Base-by-base conservation (phyloP, 2,797 vertebrate species). In the Hyperoplus lanceolatus region DNA sequence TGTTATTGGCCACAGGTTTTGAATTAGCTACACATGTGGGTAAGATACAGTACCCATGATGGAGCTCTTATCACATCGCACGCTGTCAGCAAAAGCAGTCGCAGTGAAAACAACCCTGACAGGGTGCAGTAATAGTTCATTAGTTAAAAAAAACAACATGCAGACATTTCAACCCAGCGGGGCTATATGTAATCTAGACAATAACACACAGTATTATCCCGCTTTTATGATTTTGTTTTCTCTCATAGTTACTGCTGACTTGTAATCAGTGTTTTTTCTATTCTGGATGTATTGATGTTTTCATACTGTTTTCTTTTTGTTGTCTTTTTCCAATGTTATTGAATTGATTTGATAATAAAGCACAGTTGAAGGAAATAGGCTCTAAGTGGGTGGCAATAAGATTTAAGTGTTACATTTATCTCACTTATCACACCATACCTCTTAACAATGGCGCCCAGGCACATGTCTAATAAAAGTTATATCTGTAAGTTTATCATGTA, bases 11-110 rank as follows among this genome's bases (percentile, higher is more conserved):
- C 86, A 87, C 88, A 81, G 81, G 87, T 87, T 93, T 82, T 87
- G 87, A 90, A 92, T 93, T 87, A 90, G 91, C 84, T 74, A 69
- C 90, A 89, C 92, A 90, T 92, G 87, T 87, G 90, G 88, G 89
- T 88, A 82, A 75, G 83, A 89, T 87, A 89, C 87, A 85, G 89
- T 73, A 73, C 78, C 83, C 90, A 83, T 72, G 81, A 68, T 38
- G 90, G 86, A 83, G 87, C 87, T 70, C 87, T 91, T 90, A 90
- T 91, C 89, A 54, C 85, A 87, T 82, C 78, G 80, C 73, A 70
- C 88, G 73, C 50, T 64, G 89, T 93, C 90, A 93, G 91, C 92
- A 89, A 87, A 93, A 88, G 14, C 58, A 78, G 76, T 62, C 13
- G 8, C 14, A 74, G 53, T 86, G 80, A 79, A 87, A 91, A 85